A percentile compares a stretch with the other conserved stretches of the same genome.
These are phyloP conservation scores for Himalopsyche anomala DNA, from an alignment of 2,888 invertebrate species.

Conservation along the genomic window DNA sequence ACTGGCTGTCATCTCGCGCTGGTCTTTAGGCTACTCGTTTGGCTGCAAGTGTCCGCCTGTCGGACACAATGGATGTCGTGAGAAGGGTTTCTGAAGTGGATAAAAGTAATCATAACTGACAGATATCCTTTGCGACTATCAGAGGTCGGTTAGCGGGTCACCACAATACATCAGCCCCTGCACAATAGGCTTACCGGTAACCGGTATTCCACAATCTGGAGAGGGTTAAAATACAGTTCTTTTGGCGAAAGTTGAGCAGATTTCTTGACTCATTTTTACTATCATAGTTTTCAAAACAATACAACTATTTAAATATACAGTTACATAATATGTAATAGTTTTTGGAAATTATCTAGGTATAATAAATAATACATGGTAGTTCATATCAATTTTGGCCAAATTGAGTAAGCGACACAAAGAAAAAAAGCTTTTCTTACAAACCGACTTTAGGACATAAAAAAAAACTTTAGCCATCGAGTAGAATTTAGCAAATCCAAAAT, in stretches of 20 bases:
- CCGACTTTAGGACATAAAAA: no score
- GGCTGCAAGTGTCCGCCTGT: neutral
- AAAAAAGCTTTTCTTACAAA: no score
- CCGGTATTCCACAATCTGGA: neutral
- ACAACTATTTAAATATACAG: no score
- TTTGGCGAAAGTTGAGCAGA: neutral
- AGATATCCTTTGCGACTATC: conserved; percentile 54
- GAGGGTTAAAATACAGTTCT: conserved; percentile 4
- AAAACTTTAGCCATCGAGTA: no score
- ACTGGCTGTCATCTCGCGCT: neutral
- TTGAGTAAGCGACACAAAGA: no score
- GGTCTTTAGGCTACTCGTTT: neutral
- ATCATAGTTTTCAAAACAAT: no score
- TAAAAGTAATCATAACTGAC: conserved; percentile 65
- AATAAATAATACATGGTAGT: no score
- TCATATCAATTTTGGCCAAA: no score
- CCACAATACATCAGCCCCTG: neutral
- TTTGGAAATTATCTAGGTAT: no score
- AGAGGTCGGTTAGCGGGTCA: conserved; percentile 4
- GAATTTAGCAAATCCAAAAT: no score
- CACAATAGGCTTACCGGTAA: conserved; percentile 30
- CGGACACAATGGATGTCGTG: conserved; percentile 43
- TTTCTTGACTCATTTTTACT: no score
- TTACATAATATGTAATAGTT: no score
- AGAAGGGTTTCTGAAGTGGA: conserved; percentile 62